These are phyloP conservation scores for Cremastinae sp. DNA, from an alignment of 2,888 invertebrate genomes.

Conservation along the genomic window DNA sequence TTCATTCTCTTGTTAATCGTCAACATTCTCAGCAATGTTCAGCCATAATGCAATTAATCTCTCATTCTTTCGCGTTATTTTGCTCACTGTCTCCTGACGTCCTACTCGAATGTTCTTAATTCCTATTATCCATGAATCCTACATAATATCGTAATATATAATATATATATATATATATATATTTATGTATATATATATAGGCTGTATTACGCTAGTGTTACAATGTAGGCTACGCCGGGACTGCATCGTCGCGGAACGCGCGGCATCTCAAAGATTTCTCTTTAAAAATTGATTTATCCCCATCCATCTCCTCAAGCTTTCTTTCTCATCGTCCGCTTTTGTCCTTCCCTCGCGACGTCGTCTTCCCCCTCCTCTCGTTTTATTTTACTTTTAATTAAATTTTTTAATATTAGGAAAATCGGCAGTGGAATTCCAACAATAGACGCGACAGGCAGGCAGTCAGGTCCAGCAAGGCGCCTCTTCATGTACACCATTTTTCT, in stretches of 20 bases:
- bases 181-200: constrained; percentile 73
- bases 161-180: constrained; percentile 69
- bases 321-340: constrained; percentile 11
- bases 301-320: too few species aligned
- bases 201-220: constrained; percentile 73
- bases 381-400: constrained; percentile 52
- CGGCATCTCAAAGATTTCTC: constrained; percentile 61
- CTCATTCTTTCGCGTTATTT: constrained; percentile 70
- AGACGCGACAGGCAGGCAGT: constrained; percentile 77
- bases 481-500: neutral
- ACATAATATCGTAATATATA: constrained; percentile 70
- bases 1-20: neutral
- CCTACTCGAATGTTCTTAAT: constrained; percentile 59
- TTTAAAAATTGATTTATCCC: constrained; percentile 44
- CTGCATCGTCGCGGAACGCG: constrained; percentile 73
- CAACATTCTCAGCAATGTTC: constrained; percentile 37
- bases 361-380: constrained; percentile 51
- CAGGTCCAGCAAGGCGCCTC: constrained; percentile 65
- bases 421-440: constrained; percentile 80
- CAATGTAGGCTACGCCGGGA: constrained; percentile 75
- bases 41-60: constrained; percentile 44
- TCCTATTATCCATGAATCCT: constrained; percentile 61
- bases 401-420: constrained; percentile 78
- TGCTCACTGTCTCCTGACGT: constrained; percentile 42
- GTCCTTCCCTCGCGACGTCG: constrained; percentile 27